Evolutionary conservation across 1,140 invertebrate species (phyloP), one percentile per base, ranked within the genome.

Genomic region (Pseudomyrmex concolor): DNA sequence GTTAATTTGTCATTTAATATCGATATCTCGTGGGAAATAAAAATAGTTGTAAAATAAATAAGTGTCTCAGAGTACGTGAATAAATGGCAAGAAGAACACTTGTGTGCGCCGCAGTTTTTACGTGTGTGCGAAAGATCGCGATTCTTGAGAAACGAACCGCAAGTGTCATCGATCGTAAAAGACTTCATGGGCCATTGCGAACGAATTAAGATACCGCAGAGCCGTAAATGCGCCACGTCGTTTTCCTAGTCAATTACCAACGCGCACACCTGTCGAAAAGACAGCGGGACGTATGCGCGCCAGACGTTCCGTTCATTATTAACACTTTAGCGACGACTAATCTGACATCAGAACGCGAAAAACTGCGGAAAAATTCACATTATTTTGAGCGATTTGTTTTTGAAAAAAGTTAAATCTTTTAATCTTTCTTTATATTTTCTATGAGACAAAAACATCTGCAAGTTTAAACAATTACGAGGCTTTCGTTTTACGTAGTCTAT

Each of bases 81-180:
- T 57, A 55, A 67, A 34, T 45, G 45, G 34, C 50, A 25, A 78
- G 13, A 15, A 5, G 15, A 25, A n/a, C 12, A n/a, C 50, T 54
- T 48, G 34, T 34, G 34, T 7, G 34, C 34, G 12, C 9, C 9
- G 25, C 13, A 22, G 12, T 22, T 13, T 13, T 2, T 17, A 34
- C 55, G 63, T 12, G 51, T 34, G 15, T 19, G 22, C 22, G 2
- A 34, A 4, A 9, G 25, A 25, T 4, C 12, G 12, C 2, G 22
- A 9, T 25, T 51, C 62, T 68, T 57, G 66, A 67, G 67, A 15
- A 66, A 73, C 50, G 54, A 62, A 77, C 73, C 17, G 57, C 22
- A n/a, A n/a, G 22, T 54, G 68, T 55, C 66, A 83, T 87, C 70
- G 70, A 89, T 76, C 84, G 70, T 86, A 81, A 88, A 88, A 50